phyloP scores from a whole-genome alignment of 1,140 invertebrate species.

The Sitodiplosis mosellana region DNA sequence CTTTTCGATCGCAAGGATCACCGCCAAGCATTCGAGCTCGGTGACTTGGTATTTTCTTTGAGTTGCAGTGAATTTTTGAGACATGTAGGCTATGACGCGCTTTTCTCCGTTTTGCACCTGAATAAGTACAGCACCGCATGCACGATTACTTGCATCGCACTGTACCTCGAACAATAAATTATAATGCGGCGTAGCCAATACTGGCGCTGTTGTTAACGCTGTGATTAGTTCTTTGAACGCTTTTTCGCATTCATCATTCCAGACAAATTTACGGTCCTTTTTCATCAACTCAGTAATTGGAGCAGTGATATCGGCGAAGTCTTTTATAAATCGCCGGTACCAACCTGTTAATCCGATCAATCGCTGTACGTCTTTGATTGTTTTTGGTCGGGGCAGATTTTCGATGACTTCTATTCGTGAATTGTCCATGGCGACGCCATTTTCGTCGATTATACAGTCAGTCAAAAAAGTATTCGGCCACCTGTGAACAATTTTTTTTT shows the following conservation, averaged over 20 bases:
- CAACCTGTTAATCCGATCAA: slow-evolving; percentile 28
- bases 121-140: neutral
- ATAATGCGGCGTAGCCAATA: neutral
- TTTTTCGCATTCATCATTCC: neutral
- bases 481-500: no score
- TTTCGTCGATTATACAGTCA: slow-evolving; percentile 13
- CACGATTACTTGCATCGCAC: neutral
- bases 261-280: neutral
- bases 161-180: neutral
- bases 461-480: slow-evolving; percentile 18
- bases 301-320: slow-evolving; percentile 12
- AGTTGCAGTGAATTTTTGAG: slow-evolving; percentile 15
- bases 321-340: slow-evolving; percentile 22
- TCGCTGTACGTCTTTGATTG: slow-evolving; percentile 17
- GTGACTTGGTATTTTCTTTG: slow-evolving; percentile 25
- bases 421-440: slow-evolving; percentile 17
- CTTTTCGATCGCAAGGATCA: slow-evolving; percentile 24
- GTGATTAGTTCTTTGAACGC: neutral
- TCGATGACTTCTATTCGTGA: slow-evolving; percentile 20
- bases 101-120: slow-evolving; percentile 6
- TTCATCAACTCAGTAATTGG: slow-evolving; percentile 8
- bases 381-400: slow-evolving; percentile 16
- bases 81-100: slow-evolving; percentile 17
- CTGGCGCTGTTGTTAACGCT: neutral
- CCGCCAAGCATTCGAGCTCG: slow-evolving; percentile 26